Base-by-base conservation (phyloP, 2,113 vertebrate species). In the Carettochelys insculpta region DNA sequence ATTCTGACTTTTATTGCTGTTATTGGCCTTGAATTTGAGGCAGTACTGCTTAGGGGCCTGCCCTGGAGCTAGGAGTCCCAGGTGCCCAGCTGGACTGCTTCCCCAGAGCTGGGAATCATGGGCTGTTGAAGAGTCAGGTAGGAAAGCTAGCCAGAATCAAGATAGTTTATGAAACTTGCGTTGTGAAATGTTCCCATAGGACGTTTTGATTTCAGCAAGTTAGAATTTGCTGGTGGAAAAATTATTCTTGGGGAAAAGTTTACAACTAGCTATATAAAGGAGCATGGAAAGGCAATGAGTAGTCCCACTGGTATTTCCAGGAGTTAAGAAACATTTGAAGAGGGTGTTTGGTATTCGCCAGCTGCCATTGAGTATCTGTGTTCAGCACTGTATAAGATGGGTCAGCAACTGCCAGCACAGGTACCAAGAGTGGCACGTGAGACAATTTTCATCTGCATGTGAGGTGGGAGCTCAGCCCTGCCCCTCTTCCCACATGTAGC, bases 301-400 rank as follows among this genome's bases (percentile, higher is more conserved):
- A 78, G 9, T 79, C 76, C 4, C 52, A 22, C 1, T 0, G 3
- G 2, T 50, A 90, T 79, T 3, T 3, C 2, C 65, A 22, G 45
- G 51, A 53, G 14, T 48, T 4, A 6, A 85, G 3, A 34, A 6
- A 79, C 29, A 61, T 54, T 5, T 71, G 77, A 79, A 54, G 12
- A 54, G 0, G 0, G 47, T 16, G 25, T 73, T 43, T 11, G 83
- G 29, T n/a, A 8, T 2, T 52, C 50, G 53, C 38, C 53, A 79
- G 14, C 20, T 27, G 6, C 53, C 31, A n/a, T n/a, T 75, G 11
- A 17, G 48, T 52, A 17, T 77, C 9, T 11, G 2, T 25, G 16
- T 41, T 91, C 12, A 48, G 0, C 47, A 43, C 17, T 0, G 0
- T 0, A 0, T 86, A 76, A n/a, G n/a, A n/a, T n/a, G n/a, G n/a